Base-by-base conservation (phyloP, 2,113 vertebrate genomes). In the Tetrax tetrax region DNA sequence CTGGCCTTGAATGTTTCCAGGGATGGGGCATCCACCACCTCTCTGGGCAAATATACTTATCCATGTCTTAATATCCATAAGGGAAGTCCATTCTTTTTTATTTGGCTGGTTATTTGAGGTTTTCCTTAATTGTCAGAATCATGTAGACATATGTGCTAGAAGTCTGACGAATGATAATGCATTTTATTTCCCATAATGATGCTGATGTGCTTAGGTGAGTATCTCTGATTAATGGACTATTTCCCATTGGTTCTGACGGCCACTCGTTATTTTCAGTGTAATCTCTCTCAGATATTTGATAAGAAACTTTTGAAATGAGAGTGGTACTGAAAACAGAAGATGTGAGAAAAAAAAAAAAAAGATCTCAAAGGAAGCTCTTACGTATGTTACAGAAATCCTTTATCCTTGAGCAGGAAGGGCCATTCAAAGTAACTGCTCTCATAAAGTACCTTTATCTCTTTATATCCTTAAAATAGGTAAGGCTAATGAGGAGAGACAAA, bases 1-100 rank as follows among this genome's bases (percentile, higher is more conserved):
- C 41, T 41, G 41, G 41, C 41, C 41, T 41, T 41, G 41, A 41
- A 41, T 5, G 12, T 41, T 41, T 41, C 12, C 41, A 41, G 41
- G 41, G 41, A 41, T 41, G 41, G 41, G 41, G 12, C 41, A 41
- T 41, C 41, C 41, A 41, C 41, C 41, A 41, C 41, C 41, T 13
- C 41, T 41, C 41, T 41, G 12, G 41, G 41, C 41, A 41, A 41
- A 28, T 45, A 35, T 21, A 12, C 8, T n/a, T 45, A 43, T n/a
- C 28, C 17, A 6, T 75, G 38, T 48, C 29, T 57, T 68, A 70
- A 25, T 69, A 60, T n/a, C 63, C 50, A 22, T 37, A 87, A 48
- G 4, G 5, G 7, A 63, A 78, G 9, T 19, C 3, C 0, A 0
- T 76, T 66, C 14, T 65, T 82, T 48, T 57, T 56, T n/a, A 24